These are phyloP conservation scores for Poicephalus gulielmi DNA, from an alignment of 2,113 vertebrate genomes.

Conservation along the genomic window DNA sequence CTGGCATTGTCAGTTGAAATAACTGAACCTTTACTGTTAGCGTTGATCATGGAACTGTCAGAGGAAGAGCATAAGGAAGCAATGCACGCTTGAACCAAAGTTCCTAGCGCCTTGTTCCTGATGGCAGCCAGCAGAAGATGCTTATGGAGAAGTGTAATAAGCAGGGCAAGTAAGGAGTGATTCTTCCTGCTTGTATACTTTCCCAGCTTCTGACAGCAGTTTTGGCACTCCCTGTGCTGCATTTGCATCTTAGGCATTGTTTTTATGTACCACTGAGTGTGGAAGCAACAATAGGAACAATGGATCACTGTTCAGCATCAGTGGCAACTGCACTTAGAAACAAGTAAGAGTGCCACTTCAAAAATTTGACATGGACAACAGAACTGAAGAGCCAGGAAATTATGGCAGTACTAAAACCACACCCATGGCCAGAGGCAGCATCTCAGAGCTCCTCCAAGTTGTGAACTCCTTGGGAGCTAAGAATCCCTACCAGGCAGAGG, in stretches of 20 bases:
- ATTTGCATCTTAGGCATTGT: constrained; percentile 62
- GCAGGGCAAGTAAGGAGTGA: background rate
- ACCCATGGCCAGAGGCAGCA: constrained; percentile 44
- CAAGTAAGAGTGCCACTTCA: constrained; percentile 62
- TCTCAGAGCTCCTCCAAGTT: constrained; percentile 29
- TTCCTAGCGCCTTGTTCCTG: background rate
- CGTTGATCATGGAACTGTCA: background rate
- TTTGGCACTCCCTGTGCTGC: constrained; percentile 54
- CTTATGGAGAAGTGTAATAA: background rate
- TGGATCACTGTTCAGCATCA: constrained; percentile 64
- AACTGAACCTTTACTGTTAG: background rate
- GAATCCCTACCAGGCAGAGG: constrained; percentile 33
- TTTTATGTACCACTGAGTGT: constrained; percentile 53
- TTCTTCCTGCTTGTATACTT: background rate
- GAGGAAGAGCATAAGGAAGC: background rate
- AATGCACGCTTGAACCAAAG: background rate
- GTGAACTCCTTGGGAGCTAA: constrained; percentile 4
- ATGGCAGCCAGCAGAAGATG: background rate
- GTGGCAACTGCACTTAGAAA: constrained; percentile 58
- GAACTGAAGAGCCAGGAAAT: constrained; percentile 54
- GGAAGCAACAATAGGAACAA: constrained; percentile 63
- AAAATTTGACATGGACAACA: constrained; percentile 46
- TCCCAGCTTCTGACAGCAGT: constrained; percentile 37
- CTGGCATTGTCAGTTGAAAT: background rate
- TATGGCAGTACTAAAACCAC: constrained; percentile 45